Conservation (phyloP, 2,888 invertebrate genomes). For the Drosophila mayaguana region DNA sequence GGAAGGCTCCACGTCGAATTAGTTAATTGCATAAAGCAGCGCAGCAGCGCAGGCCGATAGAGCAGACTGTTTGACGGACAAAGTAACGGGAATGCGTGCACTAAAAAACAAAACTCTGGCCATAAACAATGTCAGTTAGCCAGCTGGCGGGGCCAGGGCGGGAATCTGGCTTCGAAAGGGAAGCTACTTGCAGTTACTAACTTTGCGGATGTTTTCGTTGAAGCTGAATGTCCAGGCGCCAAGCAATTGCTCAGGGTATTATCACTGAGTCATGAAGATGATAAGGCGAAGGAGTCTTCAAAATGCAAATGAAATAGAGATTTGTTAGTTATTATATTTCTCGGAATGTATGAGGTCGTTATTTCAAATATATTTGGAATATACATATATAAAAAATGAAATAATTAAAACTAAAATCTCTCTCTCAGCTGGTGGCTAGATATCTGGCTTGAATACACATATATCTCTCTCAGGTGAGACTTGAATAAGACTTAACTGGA, state of each 20-base stretch:
- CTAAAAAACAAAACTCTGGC: conserved; percentile 33
- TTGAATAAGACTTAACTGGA: no score
- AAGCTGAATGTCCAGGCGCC: conserved; percentile 55
- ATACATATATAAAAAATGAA: no score
- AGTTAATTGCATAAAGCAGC: conserved; percentile 76
- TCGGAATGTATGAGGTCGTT: background rate
- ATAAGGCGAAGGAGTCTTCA: background rate
- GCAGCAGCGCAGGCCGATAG: conserved; percentile 47
- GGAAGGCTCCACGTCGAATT: conserved; percentile 66
- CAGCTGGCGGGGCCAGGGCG: background rate
- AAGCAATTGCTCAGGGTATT: conserved; percentile 15
- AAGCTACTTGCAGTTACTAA: conserved; percentile 35
- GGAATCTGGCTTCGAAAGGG: background rate
- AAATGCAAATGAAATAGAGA: no score
- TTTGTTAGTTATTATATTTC: no score
- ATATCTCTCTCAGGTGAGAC: no score
- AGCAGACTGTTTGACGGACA: conserved; percentile 54
- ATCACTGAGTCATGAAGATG: background rate
- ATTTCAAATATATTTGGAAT: no score
- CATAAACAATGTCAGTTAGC: conserved; percentile 56
- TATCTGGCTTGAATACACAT: no score
- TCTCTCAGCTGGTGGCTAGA: no score
- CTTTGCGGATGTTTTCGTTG: conserved; percentile 37
- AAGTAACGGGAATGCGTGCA: conserved; percentile 49
- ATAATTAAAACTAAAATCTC: no score